Evolutionary conservation across 2,888 invertebrate genomes (phyloP), one percentile per base, ranked within the genome.

Genomic region (Thera britannica): DNA sequence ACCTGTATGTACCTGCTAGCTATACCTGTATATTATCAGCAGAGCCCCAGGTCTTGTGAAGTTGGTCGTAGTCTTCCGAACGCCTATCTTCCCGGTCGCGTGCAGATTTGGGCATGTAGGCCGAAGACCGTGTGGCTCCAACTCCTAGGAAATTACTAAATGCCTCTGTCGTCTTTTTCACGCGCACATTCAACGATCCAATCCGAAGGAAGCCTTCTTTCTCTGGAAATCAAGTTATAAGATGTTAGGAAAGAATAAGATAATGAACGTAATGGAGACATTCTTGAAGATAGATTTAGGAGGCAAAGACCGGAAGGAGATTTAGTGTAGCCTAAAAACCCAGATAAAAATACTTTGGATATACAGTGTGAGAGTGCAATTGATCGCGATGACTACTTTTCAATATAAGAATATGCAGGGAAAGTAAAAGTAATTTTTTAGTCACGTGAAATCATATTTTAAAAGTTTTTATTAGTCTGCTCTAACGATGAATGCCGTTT

Each of bases 171-270:
- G 98, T 98, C 90, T 97, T 97, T 94, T 98, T 98, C 80, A 98
- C 98, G 83, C 98, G 95, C 58, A 98, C 98, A 92, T 98, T 98
- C 87, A 98, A 92, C 34, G 98, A 98, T 80, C 98, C 98, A 92
- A 98, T 98, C 84, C 98, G 96, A 76, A 98, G 96, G 91, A 98
- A 98, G 78, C 97, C 97, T 89, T 98, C 98, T 94, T 97, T 97
- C 93, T 98, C 97, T 97, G 94, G 60, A 92, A 94, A 71, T 55
- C 34, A 67, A 34, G 5, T 9, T 7, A 46, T 23, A 23, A 23
- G 23, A 23, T 1, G n/a, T 23, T 23, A 23, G 23, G 23, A 23
- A 23, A 23, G 23, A 46, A 46, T 46, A 38, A 2, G 6, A 38
- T 38, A 38, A 38, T 38, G 0, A 38, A 23, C 23, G 23, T 23